Evolutionary conservation across 2,888 invertebrate genomes (phyloP), one percentile per base, ranked within the genome.

Genomic region (Melanotus villosus): DNA sequence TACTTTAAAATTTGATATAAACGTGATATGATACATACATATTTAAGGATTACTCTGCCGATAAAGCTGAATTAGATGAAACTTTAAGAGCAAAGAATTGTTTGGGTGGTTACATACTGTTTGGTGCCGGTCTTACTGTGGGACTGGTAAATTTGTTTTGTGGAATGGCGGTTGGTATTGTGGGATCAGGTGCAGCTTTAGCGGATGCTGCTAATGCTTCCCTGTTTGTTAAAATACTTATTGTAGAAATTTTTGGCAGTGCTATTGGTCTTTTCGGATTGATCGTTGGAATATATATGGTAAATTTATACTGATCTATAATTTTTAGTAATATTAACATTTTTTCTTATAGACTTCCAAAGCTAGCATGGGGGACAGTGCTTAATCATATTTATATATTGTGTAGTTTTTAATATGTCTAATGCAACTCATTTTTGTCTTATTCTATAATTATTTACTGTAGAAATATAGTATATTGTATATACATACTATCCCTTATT

Each of bases 181-280:
- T 99, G 30, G 99, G 95, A 19, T 98, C 98, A 2, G 98, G 98
- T 73, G 99, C 99, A 52, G 99, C 99, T 10, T 89, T 99, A n/a
- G 93, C 99, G 62, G 99, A 99, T 87, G 99, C 99, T 30, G 98
- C 98, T 26, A 98, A 99, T 83, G 91, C 96, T n/a, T 91, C 94
- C 4, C 89, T 99, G 5, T 99, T 99, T 81, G 99, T 99, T 58
- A 98, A 98, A 86, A 97, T 99, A 84, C 90, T 99, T 59, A 98
- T 99, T 84, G 94, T 99, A 54, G 99, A 99, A 87, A 99, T 99
- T 86, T 99, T 99, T 82, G 99, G 98, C 63, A 97, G 97, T 81
- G 99, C 99, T 80, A 99, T 99, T 83, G 99, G 99, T 81, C 90
- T 99, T 16, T 99, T 99, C 85, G 99, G 99, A 68, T 90, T 99